Evolutionary conservation across 2,113 vertebrate genomes (phyloP).

Genomic region (Motacilla alba): DNA sequence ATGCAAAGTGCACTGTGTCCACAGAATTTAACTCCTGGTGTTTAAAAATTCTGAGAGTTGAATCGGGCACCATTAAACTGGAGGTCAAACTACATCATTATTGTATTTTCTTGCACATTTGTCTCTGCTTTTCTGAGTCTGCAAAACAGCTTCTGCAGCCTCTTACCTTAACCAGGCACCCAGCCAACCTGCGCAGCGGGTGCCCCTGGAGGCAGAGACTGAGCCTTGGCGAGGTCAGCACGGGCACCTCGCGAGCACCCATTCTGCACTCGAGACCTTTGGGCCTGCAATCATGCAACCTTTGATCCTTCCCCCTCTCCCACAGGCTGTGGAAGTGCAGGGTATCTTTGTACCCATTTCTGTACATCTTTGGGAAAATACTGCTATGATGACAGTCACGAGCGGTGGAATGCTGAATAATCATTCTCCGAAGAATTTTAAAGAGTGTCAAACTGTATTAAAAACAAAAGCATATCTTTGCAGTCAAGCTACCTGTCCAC

Average conservation of each 20-base stretch:
- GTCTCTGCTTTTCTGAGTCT: background rate
- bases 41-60: background rate
- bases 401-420: background rate
- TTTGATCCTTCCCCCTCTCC: background rate
- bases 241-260: background rate
- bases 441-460: background rate
- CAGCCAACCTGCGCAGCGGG: background rate
- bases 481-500: background rate
- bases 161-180: background rate
- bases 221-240: background rate
- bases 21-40: background rate
- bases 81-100: background rate
- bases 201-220: background rate
- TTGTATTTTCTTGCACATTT: background rate
- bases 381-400: background rate
- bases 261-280: background rate
- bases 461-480: background rate
- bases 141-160: background rate
- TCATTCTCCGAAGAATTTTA: background rate
- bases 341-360: background rate
- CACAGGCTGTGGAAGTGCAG: background rate
- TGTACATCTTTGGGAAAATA: background rate
- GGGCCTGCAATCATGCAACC: background rate
- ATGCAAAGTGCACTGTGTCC: background rate
- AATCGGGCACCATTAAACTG: background rate